A percentile compares a stretch with the other conserved stretches of the same genome.
Conservation (phyloP, 2,797 vertebrate species). For the Gobionotothen gibberifrons region DNA sequence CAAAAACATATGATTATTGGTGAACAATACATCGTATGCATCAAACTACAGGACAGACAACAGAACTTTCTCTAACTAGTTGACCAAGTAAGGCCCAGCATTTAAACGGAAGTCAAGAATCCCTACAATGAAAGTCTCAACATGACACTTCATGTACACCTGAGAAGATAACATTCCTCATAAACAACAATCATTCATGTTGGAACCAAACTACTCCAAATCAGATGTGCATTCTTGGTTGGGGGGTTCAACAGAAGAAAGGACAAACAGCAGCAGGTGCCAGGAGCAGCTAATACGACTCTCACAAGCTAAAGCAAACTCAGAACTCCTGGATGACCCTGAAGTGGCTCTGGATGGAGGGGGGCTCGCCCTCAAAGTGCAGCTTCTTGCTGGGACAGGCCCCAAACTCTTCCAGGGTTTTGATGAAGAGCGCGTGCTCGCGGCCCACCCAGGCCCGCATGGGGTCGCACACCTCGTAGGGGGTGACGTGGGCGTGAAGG, state of each 20-base stretch:
- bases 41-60: constrained; percentile 33
- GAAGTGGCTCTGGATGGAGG: constrained; percentile 96
- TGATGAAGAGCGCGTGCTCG: constrained; percentile 91
- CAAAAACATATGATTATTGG: background rate
- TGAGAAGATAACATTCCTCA: no score
- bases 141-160: no score
- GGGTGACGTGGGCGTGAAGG: constrained; percentile 93
- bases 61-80: background rate
- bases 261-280: constrained; percentile 8
- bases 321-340: constrained; percentile 90
- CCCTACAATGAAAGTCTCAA: background rate
- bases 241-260: constrained; percentile 17
- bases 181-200: background rate
- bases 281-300: constrained; percentile 24
- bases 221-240: background rate
- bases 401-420: constrained; percentile 89
- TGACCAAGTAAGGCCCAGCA: background rate
- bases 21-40: background rate
- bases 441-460: constrained; percentile 97
- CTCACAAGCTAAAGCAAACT: constrained; percentile 26
- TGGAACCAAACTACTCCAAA: constrained; percentile 6
- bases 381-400: constrained; percentile 86
- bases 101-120: constrained; percentile 9
- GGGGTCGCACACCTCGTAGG: constrained; percentile 94
- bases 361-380: constrained; percentile 91